Base-by-base conservation (phyloP, 2,113 vertebrate species). In the Macrotus californicus region DNA sequence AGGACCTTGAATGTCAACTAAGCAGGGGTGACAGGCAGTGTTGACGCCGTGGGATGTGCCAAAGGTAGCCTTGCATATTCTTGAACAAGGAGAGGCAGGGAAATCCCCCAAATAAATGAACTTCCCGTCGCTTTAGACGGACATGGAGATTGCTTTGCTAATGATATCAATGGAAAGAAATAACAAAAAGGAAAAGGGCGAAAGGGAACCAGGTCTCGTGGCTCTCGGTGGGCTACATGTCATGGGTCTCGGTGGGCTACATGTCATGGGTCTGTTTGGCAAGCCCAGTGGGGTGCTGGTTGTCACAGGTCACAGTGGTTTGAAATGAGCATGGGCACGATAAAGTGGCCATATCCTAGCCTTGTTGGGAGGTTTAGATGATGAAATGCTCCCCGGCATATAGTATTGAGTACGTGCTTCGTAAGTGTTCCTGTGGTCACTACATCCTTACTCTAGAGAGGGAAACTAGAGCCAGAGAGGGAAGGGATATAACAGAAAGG, bases 1-100 rank as follows among this genome's bases (percentile, higher is more conserved):
- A 56, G 34, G 21, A 36, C 75, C 64, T 29, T 36, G 69, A 54
- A 73, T 46, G 41, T 6, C 31, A 26, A 41, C 46, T 39, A 56
- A 46, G 54, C 5, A 1, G 52, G 3, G 19, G 36, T 14, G 26
- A 6, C 2, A 7, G n/a, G 77, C 7, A 1, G 5, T 26, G 36
- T 67, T 43, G 15, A 36, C 29, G 22, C 16, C 8, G 43, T 41
- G 22, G 3, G 29, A 19, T 52, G 9, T 75, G 39, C 43, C n/a
- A 52, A 36, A 5, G 21, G 26, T 1, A 79, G 79, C 2, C 46
- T 41, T 14, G 3, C 39, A 9, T 12, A 16, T 21, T 66, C 52
- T 36, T 31, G 64, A 81, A 41, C 16, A 43, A 61, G 22, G n/a
- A 56, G 39, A 77, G 31, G 83, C 15, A 31, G 34, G 14, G 61